Evolutionary conservation across 2,797 vertebrate genomes (phyloP), one percentile per base, ranked within the genome.

Genomic region (Tolypeutes matacus): DNA sequence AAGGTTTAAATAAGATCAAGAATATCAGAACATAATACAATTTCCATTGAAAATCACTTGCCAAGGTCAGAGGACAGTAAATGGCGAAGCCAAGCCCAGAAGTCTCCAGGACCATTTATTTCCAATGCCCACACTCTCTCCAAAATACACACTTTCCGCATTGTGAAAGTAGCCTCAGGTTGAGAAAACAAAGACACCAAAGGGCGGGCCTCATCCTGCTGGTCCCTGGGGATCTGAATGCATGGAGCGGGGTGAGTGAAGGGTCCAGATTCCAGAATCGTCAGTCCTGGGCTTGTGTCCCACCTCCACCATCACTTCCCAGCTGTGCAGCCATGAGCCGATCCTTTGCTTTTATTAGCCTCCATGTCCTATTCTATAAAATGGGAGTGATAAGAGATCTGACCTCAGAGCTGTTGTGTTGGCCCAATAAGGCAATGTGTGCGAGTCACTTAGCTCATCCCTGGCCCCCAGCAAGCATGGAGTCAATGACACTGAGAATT

Each of bases 401-500:
- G 72, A 29, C 34, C 64, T 67, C 39, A 73, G 42, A 73, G 13
- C 17, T 15, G 8, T 42, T 15, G 23, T 46, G 14, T 5, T 34
- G 64, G 42, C 64, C 69, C 2, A 1, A n/a, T 18, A 46, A 64
- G 31, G 31, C 64, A 21, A n/a, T 0, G 1, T 4, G 23, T 18
- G 36, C 29, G 81, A 51, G 60, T 15, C 3, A 73, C 29, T 5
- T 42, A 39, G n/a, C n/a, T 29, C 7, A 27, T 42, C 58, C 23
- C 36, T 1, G 2, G 39, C 5, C 25, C 39, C 53, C n/a, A 15
- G 46, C 20, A 17, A 56, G 13, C 0, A 7, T 51, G 25, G 39
- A 1, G 1, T 34, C 13, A 15, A 7, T 0, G n/a, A 39, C 15
- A 18, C 23, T n/a, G 46, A 65, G 42, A 17, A 34, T 3, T 34